Percentiles rank a stretch among this genome's conserved stretches.
Conservation (phyloP, 2,888 invertebrate genomes). For the Ethmia dodecea region DNA sequence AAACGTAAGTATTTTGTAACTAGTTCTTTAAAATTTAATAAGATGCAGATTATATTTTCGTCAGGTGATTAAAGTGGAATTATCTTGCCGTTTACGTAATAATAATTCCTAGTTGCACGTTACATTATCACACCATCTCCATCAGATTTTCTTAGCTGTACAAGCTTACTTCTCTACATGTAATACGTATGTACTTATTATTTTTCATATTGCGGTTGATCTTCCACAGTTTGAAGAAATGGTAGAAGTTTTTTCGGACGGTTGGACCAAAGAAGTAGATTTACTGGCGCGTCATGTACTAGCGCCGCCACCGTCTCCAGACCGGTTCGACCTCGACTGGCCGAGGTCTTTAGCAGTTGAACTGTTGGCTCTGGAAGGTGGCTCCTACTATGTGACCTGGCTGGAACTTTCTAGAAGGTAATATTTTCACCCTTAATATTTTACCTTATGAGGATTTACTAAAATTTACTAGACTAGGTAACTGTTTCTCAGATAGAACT, state of each 20-base stretch:
- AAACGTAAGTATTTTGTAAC: conserved; percentile 33
- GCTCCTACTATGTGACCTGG: conserved; percentile 88
- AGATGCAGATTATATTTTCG: no score
- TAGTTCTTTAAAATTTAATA: background rate
- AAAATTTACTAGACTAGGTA: no score
- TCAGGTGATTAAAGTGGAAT: no score
- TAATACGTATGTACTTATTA: no score
- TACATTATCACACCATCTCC: no score
- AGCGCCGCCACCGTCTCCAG: conserved; percentile 74
- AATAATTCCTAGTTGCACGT: no score
- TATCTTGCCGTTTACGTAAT: no score
- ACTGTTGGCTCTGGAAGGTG: conserved; percentile 86
- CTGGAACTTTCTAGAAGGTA: conserved; percentile 84
- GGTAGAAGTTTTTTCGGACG: conserved; percentile 91
- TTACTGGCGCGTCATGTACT: conserved; percentile 76
- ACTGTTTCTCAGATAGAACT: no score
- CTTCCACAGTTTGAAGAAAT: conserved; percentile 80
- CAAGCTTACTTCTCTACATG: no score
- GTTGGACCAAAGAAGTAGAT: conserved; percentile 80
- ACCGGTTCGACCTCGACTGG: conserved; percentile 79
- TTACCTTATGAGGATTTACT: no score
- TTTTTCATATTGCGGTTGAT: no score
- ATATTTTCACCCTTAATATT: background rate
- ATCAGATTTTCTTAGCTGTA: no score
- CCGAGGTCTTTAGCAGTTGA: conserved; percentile 86